Conservation (phyloP, 2,113 vertebrate genomes). For the Mandrillus leucophaeus region DNA sequence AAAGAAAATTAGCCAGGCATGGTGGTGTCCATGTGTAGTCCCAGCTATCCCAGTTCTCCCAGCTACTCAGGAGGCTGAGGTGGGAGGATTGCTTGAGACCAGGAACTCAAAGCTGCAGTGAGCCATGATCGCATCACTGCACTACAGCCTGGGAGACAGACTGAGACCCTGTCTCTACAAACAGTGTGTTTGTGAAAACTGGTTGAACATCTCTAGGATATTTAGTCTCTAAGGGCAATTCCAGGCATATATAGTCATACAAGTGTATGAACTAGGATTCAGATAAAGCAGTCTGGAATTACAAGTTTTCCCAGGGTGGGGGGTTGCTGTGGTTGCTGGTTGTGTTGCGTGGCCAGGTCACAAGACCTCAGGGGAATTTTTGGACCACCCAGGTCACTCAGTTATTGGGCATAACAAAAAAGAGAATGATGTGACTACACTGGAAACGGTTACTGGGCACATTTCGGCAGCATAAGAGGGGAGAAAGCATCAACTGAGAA, state of each 20-base stretch:
- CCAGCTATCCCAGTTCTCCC: too few species aligned
- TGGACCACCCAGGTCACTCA: too few species aligned
- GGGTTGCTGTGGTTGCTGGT: neutral
- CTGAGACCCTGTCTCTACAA: too few species aligned
- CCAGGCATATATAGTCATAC: neutral
- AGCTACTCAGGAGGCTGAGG: too few species aligned
- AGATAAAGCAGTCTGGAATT: neutral
- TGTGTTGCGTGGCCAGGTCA: neutral
- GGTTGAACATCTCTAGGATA: neutral
- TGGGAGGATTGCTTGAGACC: too few species aligned
- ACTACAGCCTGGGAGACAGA: too few species aligned
- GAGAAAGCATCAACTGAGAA: neutral
- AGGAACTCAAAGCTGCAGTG: too few species aligned
- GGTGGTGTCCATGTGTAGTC: too few species aligned
- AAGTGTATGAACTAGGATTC: neutral
- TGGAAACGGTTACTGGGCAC: neutral
- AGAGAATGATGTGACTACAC: neutral
- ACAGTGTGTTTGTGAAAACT: neutral
- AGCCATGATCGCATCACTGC: too few species aligned
- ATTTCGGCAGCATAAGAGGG: too few species aligned
- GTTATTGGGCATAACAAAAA: neutral
- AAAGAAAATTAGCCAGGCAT: too few species aligned
- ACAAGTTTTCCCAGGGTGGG: neutral
- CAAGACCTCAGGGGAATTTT: neutral
- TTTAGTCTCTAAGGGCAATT: neutral